Evolutionary conservation across 2,888 invertebrate species (phyloP), one percentile per base, ranked within the genome.

Genomic region (Chaetogeoica ovagalla): DNA sequence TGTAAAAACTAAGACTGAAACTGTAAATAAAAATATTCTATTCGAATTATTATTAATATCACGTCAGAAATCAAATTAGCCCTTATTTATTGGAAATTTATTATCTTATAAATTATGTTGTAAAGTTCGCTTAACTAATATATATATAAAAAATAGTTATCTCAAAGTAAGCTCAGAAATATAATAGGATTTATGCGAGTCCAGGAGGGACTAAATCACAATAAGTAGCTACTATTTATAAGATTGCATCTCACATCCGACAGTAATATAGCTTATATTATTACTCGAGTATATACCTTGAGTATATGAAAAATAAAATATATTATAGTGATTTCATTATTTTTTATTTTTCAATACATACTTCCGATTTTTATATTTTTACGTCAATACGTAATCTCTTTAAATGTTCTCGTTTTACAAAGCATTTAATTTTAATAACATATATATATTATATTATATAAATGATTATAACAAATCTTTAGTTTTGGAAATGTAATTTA

Each of bases 71-170:
- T 55, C 55, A 55, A 55, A 55, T 17, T 55, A 17, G 4, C 19
- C 19, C 4, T 55, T 55, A 19, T 19, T 1, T 55, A 21, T 7
- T 48, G 21, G 21, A 48, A 66, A 43, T 66, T 48, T 66, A 66
- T 48, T 66, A 48, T 6, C 0, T 66, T 48, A 63, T 60, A 60
- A 71, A 60, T 37, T 71, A 48, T 21, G 73, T 5, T 37, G n/a
- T 73, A n/a, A n/a, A 73, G 30, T 52, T 8, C 52, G 37, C 19
- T 1, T 23, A 23, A 15, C 6, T 30, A 70, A 48, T 13, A 48
- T 23, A 19, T 30, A 63, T 72, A 52, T 37, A 23, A 66, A 63
- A 63, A 52, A 73, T 73, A 37, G 17, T 13, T 73, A 73, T 63
- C 30, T 9, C 2, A 37, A 17, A 63, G 52, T 17, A 65, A 65